Conservation (phyloP, 2,113 vertebrate species). For the Gavialis gangeticus region DNA sequence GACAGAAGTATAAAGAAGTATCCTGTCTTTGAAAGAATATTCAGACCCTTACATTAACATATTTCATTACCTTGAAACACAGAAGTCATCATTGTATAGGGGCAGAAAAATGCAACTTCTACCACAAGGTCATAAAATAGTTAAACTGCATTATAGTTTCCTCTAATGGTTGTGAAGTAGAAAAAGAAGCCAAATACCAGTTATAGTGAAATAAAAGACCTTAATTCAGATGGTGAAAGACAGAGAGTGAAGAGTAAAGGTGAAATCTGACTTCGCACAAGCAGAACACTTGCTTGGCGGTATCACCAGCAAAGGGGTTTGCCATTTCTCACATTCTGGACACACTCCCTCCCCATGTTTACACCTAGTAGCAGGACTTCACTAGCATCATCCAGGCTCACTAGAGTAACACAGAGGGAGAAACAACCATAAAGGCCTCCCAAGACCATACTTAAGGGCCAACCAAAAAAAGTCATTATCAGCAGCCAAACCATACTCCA, state of each 20-base stretch:
- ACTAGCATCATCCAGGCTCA: constrained; percentile 81
- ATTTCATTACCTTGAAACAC: neutral
- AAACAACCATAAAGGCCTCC: constrained; percentile 84
- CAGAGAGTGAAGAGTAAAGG: neutral
- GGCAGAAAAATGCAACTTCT: neutral
- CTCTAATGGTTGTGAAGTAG: neutral
- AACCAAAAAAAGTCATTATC: constrained; percentile 78
- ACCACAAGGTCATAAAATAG: neutral
- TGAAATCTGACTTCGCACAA: neutral
- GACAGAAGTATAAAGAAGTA: neutral
- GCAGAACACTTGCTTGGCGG: neutral
- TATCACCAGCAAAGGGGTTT: constrained; percentile 78
- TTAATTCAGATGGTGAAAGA: neutral
- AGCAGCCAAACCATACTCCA: constrained; percentile 84
- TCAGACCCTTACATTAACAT: too few relatives aligned
- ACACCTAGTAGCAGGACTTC: constrained; percentile 84
- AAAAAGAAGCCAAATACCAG: neutral
- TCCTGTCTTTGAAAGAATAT: neutral
- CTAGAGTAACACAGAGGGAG: constrained; percentile 81
- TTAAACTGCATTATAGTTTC: neutral
- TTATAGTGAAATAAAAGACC: neutral
- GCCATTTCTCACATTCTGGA: constrained; percentile 80
- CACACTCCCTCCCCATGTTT: constrained; percentile 83
- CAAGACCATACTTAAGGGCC: constrained; percentile 83
- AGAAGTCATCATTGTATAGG: neutral